Evolutionary conservation across 2,888 invertebrate genomes (phyloP).

Genomic region (Entomobrya multifasciata): DNA sequence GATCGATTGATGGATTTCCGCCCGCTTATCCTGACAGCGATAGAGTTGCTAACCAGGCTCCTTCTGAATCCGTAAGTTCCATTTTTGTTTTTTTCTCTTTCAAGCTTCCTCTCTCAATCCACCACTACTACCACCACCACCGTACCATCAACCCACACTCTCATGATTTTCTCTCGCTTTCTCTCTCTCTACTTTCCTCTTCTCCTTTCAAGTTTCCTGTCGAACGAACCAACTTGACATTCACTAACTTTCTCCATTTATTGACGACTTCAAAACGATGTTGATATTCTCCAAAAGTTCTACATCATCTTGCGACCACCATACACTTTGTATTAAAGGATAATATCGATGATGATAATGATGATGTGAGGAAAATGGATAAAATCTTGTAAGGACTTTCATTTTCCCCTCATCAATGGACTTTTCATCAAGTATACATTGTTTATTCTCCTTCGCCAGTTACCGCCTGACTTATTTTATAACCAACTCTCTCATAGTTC

Average conservation of each 20-base stretch:
- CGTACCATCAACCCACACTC: no score
- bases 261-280: slow-evolving; percentile 62
- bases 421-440: slow-evolving; percentile 41
- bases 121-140: no score
- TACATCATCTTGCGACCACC: slow-evolving; percentile 31
- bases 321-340: background rate
- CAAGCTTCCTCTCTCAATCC: background rate
- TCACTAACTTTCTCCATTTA: slow-evolving; percentile 66
- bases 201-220: slow-evolving; percentile 45
- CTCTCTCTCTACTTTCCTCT: slow-evolving; percentile 18
- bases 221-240: slow-evolving; percentile 63
- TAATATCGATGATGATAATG: slow-evolving; percentile 6
- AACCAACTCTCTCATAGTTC: slow-evolving; percentile 6
- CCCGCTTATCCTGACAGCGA: slow-evolving; percentile 73
- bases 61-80: slow-evolving; percentile 65
- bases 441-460: slow-evolving; percentile 12
- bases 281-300: slow-evolving; percentile 48
- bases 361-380: background rate
- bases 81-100: slow-evolving; percentile 44
- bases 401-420: slow-evolving; percentile 31
- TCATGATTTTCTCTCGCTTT: slow-evolving; percentile 26
- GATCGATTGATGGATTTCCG: slow-evolving; percentile 80
- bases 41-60: slow-evolving; percentile 66
- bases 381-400: slow-evolving; percentile 20
- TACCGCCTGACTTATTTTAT: background rate